Percentiles rank a stretch among this genome's conserved stretches.
These are phyloP conservation scores for Halichondria panicea DNA, from an alignment of 37 sponge, comb jelly and placozoan genomes.

Conservation along the genomic window DNA sequence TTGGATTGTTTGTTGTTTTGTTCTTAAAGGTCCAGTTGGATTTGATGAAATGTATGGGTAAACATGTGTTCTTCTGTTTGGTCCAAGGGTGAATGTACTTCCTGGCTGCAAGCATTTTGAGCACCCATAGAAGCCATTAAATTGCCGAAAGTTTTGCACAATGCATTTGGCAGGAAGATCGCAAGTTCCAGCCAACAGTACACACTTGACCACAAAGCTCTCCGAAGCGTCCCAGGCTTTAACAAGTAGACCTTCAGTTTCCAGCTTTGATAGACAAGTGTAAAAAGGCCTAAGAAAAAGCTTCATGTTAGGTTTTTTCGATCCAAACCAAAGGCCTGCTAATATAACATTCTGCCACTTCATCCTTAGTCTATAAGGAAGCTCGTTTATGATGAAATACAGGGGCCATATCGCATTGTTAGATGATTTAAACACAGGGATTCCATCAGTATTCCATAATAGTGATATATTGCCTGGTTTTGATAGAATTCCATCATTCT, in stretches of 20 bases:
- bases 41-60: conserved; percentile 14
- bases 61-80: conserved; percentile 3
- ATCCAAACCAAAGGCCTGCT: conserved; percentile 30
- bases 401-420: conserved; percentile 18
- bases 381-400: conserved; percentile 20
- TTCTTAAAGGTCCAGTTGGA: conserved; percentile 14
- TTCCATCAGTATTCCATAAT: conserved; percentile 34
- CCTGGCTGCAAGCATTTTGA: conserved; percentile 21
- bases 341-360: background rate
- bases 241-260: background rate
- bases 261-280: background rate
- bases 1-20: conserved; percentile 2
- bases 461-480: conserved; percentile 12
- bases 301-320: conserved; percentile 12
- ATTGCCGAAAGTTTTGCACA: conserved; percentile 1
- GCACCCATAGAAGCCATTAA: conserved; percentile 27
- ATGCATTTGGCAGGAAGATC: conserved; percentile 25
- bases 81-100: background rate
- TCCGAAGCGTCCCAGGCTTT: background rate
- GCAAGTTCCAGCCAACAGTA: conserved; percentile 19
- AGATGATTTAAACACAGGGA: conserved; percentile 29
- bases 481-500: conserved; percentile 3
- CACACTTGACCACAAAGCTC: background rate
- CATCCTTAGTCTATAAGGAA: conserved; percentile 3
- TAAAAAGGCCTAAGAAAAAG: conserved; percentile 12